These are phyloP conservation scores for Agelastica alni DNA, from an alignment of 2,888 invertebrate genomes.

Conservation along the genomic window DNA sequence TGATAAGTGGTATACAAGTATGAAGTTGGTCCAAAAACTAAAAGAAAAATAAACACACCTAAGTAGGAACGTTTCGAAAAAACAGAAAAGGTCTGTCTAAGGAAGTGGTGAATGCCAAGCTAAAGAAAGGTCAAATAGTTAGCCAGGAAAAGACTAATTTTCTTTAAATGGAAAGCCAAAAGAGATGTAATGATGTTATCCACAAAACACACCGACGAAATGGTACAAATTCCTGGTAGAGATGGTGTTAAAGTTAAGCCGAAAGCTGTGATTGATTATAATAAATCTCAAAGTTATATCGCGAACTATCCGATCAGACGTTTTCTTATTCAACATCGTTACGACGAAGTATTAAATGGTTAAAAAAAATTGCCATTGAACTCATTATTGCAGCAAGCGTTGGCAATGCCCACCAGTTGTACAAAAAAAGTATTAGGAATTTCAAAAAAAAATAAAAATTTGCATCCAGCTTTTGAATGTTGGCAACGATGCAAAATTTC, in stretches of 20 bases:
- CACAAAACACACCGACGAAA: constrained; percentile 39
- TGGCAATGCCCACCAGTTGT: not conserved
- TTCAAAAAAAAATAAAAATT: not conserved
- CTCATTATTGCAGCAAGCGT: not conserved
- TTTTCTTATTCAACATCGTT: not conserved
- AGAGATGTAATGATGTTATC: constrained; percentile 41
- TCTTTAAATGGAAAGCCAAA: constrained; percentile 42
- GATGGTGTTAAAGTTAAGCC: constrained; percentile 28
- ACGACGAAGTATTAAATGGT: not conserved
- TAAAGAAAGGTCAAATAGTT: constrained; percentile 30
- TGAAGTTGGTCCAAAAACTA: too few relatives aligned
- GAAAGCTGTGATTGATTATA: constrained; percentile 37
- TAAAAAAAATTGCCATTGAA: not conserved
- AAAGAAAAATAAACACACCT: constrained; percentile 5
- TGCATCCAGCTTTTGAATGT: not conserved
- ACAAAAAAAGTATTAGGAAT: too few relatives aligned
- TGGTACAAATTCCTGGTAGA: constrained; percentile 26
- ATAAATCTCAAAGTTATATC: constrained; percentile 29
- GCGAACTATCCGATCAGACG: not conserved
- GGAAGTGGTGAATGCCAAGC: constrained; percentile 28
- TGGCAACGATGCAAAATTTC: not conserved
- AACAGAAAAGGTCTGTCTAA: constrained; percentile 34
- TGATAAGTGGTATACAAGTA: too few relatives aligned
- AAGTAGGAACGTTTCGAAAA: constrained; percentile 24
- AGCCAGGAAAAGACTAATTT: constrained; percentile 24